Evolutionary conservation across 2,888 invertebrate genomes (phyloP), one percentile per base, ranked within the genome.

Genomic region (Mesorhabditis spiculigera): DNA sequence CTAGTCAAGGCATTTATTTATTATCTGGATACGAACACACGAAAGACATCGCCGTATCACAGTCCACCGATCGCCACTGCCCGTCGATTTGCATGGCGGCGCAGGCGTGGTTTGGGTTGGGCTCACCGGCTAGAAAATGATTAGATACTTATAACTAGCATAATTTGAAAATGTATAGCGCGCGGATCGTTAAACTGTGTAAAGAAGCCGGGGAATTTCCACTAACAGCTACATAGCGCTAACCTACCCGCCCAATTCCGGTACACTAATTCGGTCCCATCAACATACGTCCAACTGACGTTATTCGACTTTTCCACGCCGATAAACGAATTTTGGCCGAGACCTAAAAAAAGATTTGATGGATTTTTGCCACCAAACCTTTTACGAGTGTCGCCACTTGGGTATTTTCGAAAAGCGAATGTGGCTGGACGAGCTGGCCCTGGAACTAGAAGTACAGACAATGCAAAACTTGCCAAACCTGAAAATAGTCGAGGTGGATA

Each of bases 251-350:
- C 58, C 58, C 58, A 50, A 50, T 50, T 50, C 58, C n/a, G 8
- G 58, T 50, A 50, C 10, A 50, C 58, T 13, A 50, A n/a, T n/a
- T 50, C 58, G 10, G 58, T 50, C 58, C 58, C 58, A 50, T 50
- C 58, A 2, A 50, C 58, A 50, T 50, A 50, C 10, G 10, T 50
- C 58, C 58, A 50, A 10, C n/a, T n/a, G 58, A 10, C 58, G 58
- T 50, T 50, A 13, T 50, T n/a, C 58, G n/a, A n/a, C 58, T 50
- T 50, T 50, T 50, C 58, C 58, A 50, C 58, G 8, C 58, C 58
- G n/a, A 50, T 50, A 3, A 50, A 50, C n/a, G 58, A 50, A n/a
- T 50, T n/a, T 50, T 50, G 58, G n/a, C 58, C n/a, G 58, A 10
- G 28, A 28, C 28, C 28, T 28, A 28, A 28, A 28, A 28, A 28